Evolutionary conservation across 1,140 invertebrate genomes (phyloP), one percentile per base, ranked within the genome.

Genomic region (Penaeus vannamei): DNA sequence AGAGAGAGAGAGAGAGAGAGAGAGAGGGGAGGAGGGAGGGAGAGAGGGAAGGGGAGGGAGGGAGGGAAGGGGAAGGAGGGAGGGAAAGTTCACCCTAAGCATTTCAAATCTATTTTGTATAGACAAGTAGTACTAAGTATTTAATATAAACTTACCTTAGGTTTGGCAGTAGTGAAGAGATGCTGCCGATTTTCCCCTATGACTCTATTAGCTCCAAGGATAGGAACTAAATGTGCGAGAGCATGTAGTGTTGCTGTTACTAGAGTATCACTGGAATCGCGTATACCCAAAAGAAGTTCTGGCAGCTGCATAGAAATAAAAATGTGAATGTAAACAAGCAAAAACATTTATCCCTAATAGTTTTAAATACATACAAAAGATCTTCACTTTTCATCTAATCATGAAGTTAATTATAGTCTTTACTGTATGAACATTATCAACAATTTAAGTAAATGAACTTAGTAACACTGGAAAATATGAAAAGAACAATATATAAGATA

Each of bases 161-260:
- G 97, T 90, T 95, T 94, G 20, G 97, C 97, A 93, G 97, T 97
- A 8, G 96, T 96, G 92, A 98, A 98, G 66, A 97, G 93, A 93
- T 96, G 96, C 0, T 94, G 95, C 85, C 97, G 94, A 91, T 96
- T 96, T 1, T 96, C 96, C 22, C 97, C 96, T 76, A 98, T 96
- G 0, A 98, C 96, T 29, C 95, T 94, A 1, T 95, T 94, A 26
- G 96, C 95, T 62, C 97, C 97, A 32, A 98, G 93, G 87, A 98
- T 95, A 4, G 96, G 96, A 36, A 98, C 96, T 64, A 98, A 92
- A 92, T 97, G 96, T 64, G 97, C 96, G 59, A 98, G 93, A 84
- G 96, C 96, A 76, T 95, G 94, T 64, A 98, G 92, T 12, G 97
- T 98, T 85, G 95, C 95, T 42, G 96, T 94, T 1, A 98, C 97